Evolutionary conservation across 2,797 vertebrate genomes (phyloP), one percentile per base, ranked within the genome.

Genomic region (Pygocentrus nattereri): DNA sequence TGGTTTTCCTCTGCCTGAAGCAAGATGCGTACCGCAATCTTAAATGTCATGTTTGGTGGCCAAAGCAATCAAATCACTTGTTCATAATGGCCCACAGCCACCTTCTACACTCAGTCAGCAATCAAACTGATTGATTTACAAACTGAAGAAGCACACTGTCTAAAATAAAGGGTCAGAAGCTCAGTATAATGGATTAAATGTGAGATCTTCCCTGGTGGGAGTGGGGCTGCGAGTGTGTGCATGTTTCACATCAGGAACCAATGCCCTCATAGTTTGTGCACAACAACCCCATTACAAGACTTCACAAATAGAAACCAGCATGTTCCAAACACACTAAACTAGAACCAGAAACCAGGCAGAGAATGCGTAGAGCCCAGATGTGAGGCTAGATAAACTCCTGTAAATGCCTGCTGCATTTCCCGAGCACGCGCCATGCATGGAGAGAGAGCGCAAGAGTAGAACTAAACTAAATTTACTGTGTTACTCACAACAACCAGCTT

Each of bases 251-350:
- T 56, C 34, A 52, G 34, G 72, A 78, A 83, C 80, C 65, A 25
- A 16, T 54, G 49, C 30, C 50, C 59, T 79, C 65, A 76, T 78
- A 69, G 65, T 23, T 38, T 31, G 25, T 38, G 31, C 34, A 34
- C 18, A 21, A 64, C 52, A 70, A 67, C 67, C 18, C 34, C 62
- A 72, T 84, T 80, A 65, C 10, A 3, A 47, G 74, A 65, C 38
- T 83, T 64, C 72, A 65, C 77, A 85, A 82, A 82, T 75, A 50
- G 67, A 79, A 81, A 79, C 64, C 76, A 81, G 74, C 59, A 54
- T 68, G 64, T 54, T 67, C 23, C 5, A 18, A 19, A 16, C 59
- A 64, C 75, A 52, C 61, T 61, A 72, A 73, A 86, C 78, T 82
- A 86, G 41, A 72, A 75, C 65, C 80, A 84, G 81, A 77, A 70